These are phyloP conservation scores for Thunnus maccoyii DNA, from an alignment of 2,113 vertebrate genomes.

Conservation along the genomic window DNA sequence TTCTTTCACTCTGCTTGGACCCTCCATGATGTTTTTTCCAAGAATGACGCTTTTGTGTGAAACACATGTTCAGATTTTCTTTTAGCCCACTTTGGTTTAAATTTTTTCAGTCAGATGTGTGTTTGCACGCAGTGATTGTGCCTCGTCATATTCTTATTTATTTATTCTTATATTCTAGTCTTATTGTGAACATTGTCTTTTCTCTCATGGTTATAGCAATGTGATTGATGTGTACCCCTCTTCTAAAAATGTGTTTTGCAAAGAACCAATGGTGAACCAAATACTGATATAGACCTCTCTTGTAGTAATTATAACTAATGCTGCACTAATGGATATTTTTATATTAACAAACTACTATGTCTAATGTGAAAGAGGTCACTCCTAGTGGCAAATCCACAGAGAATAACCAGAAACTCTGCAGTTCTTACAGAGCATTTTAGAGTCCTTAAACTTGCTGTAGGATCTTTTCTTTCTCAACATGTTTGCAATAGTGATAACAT, in stretches of 20 bases:
- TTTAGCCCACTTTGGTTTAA: conserved; percentile 80
- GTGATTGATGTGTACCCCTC: neutral
- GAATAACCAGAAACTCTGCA: no score
- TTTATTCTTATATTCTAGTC: no score
- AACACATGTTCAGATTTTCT: conserved; percentile 88
- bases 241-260: neutral
- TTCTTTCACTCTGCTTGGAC: conserved; percentile 31
- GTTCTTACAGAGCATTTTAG: no score
- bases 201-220: conserved; percentile 22
- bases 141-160: neutral
- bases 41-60: conserved; percentile 65
- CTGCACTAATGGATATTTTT: neutral
- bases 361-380: neutral
- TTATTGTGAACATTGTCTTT: conserved; percentile 36
- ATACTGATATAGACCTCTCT: neutral
- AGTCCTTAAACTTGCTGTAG: no score
- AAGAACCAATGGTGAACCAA: neutral
- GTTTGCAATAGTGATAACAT: no score
- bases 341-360: neutral
- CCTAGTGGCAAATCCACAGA: neutral
- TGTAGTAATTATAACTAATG: neutral
- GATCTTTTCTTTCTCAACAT: no score
- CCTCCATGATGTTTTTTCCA: conserved; percentile 62
- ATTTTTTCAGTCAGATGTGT: conserved; percentile 61
- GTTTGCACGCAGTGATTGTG: conserved; percentile 48